These are phyloP conservation scores for Buteo buteo DNA, from an alignment of 2,113 vertebrate genomes.

Conservation along the genomic window DNA sequence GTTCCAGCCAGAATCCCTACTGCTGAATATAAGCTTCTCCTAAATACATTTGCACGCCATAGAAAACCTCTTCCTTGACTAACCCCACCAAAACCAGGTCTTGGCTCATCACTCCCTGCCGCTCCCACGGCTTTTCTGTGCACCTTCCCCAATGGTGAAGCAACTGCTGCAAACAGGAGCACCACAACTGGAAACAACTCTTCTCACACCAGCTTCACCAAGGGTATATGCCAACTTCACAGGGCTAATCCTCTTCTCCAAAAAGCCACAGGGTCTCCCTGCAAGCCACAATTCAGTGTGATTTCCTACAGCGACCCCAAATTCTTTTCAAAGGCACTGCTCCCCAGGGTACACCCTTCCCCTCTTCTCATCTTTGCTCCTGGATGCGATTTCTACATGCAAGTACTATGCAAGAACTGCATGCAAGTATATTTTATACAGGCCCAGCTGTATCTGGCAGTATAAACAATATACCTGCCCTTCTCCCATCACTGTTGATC, in stretches of 20 bases:
- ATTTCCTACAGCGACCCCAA: neutral
- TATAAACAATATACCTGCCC: neutral
- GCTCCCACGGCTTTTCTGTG: neutral
- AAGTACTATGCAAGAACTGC: too few relatives aligned
- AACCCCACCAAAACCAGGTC: neutral
- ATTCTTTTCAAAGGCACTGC: neutral
- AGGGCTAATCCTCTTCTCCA: neutral
- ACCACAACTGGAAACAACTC: neutral
- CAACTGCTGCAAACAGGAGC: fast-evolving
- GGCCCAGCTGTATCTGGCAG: too few relatives aligned
- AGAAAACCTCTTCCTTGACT: too few relatives aligned
- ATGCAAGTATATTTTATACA: fast-evolving
- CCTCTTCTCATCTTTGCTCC: neutral
- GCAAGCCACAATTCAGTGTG: neutral
- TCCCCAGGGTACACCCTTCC: neutral
- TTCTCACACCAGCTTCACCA: neutral
- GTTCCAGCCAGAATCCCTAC: neutral
- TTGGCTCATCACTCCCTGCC: neutral
- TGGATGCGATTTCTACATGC: fast-evolving
- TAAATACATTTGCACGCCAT: fast-evolving
- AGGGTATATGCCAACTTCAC: too few relatives aligned
- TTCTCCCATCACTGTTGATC: neutral
- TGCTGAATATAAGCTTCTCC: neutral
- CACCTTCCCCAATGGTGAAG: fast-evolving
- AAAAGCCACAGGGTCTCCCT: neutral